A percentile compares a stretch with the other conserved stretches of the same genome.
Conservation (phyloP, 2,797 vertebrate species). For the Crocidura indochinensis region DNA sequence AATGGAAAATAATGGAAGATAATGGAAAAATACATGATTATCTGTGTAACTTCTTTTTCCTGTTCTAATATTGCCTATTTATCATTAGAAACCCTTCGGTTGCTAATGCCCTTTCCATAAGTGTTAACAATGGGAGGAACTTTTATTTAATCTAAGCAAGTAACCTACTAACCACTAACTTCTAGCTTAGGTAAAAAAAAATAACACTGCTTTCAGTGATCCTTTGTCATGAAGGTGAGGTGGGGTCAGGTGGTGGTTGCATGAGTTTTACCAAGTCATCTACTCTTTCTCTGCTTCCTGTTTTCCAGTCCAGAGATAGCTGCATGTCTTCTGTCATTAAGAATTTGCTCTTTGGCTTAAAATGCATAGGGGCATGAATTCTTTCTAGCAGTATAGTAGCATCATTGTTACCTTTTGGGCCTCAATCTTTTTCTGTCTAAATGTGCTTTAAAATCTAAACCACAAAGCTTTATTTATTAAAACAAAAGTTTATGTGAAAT, state of each 20-base stretch:
- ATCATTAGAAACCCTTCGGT: constrained; percentile 82
- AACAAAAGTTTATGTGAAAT: constrained; percentile 79
- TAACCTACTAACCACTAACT: constrained; percentile 21
- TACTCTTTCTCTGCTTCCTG: constrained; percentile 48
- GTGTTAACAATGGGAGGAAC: constrained; percentile 75
- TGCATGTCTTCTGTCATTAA: constrained; percentile 55
- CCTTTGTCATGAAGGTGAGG: constrained; percentile 61
- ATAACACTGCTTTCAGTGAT: constrained; percentile 52
- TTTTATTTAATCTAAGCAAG: constrained; percentile 68
- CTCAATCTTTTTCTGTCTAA: constrained; percentile 86
- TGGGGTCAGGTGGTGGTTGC: too few species aligned
- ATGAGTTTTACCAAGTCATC: not conserved
- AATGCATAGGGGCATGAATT: constrained; percentile 56
- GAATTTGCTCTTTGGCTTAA: not conserved
- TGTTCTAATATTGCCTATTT: constrained; percentile 77
- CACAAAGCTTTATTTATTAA: constrained; percentile 89
- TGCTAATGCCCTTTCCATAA: constrained; percentile 79
- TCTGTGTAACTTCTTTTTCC: constrained; percentile 75
- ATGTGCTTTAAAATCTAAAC: constrained; percentile 85
- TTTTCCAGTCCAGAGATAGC: constrained; percentile 23
- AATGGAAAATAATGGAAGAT: constrained; percentile 79
- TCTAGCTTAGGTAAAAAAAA: constrained; percentile 46
- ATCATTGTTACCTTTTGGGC: constrained; percentile 70
- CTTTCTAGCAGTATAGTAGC: constrained; percentile 64
- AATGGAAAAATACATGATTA: constrained; percentile 52